These are phyloP conservation scores for Ctenomys sociabilis DNA, from an alignment of 2,113 vertebrate genomes.

Conservation along the genomic window DNA sequence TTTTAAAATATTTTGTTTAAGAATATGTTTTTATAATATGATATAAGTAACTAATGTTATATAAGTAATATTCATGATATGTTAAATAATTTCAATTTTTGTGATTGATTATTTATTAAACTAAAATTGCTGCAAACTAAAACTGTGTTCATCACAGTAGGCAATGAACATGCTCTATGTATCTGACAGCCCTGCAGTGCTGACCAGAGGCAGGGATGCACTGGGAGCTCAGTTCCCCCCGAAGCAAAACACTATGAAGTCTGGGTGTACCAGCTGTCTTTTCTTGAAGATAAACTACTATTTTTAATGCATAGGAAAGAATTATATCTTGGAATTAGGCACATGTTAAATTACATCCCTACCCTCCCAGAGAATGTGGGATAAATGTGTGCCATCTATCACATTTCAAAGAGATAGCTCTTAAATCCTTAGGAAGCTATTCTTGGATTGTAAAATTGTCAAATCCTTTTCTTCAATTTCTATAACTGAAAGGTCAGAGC, in stretches of 20 bases:
- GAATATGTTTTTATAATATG: background rate
- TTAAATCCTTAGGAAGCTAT: background rate
- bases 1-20: background rate
- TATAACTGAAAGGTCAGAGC: background rate
- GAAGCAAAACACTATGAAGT: background rate
- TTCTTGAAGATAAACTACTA: background rate
- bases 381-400: background rate
- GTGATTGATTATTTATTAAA: background rate
- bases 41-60: conserved; percentile 1
- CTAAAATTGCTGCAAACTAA: background rate
- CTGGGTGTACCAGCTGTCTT: background rate
- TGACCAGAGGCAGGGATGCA: background rate
- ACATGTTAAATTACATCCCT: background rate
- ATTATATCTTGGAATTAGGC: background rate
- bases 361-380: background rate
- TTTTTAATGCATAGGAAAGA: background rate
- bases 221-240: background rate
- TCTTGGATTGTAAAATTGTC: background rate
- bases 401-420: conserved; percentile 1
- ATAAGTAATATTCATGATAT: background rate
- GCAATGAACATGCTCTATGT: background rate
- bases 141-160: background rate
- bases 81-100: background rate
- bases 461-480: background rate
- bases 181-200: background rate